These are phyloP conservation scores for Agrilus cyanescens DNA, from an alignment of 2,888 invertebrate genomes.

Conservation along the genomic window DNA sequence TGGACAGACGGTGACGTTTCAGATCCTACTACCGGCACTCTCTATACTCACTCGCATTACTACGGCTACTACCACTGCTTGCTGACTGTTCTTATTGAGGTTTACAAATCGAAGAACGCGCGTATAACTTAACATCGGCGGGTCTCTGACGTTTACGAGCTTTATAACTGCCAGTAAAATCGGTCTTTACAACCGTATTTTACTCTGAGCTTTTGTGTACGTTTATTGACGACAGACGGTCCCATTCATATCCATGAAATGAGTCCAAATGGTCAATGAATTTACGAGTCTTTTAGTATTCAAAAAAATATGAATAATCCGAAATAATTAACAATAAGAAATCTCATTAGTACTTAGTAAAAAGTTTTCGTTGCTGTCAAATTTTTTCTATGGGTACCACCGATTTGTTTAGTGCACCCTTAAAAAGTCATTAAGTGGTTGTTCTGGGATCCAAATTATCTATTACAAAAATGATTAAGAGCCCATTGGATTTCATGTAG, in stretches of 20 bases:
- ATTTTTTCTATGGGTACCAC: too few relatives aligned
- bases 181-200: slow-evolving; percentile 40
- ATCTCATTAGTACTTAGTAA: too few relatives aligned
- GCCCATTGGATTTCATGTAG: slow-evolving; percentile 39
- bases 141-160: slow-evolving; percentile 44
- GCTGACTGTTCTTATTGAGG: slow-evolving; percentile 3
- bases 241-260: too few relatives aligned
- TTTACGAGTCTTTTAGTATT: too few relatives aligned
- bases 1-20: slow-evolving; percentile 9
- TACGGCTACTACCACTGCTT: slow-evolving; percentile 2
- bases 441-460: slow-evolving; percentile 25
- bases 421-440: slow-evolving; percentile 17
- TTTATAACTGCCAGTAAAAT: slow-evolving; percentile 47
- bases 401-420: background rate
- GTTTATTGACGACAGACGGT: too few relatives aligned
- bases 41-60: background rate
- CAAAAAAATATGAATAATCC: too few relatives aligned
- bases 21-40: too few relatives aligned
- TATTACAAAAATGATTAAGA: slow-evolving; percentile 30
- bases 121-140: slow-evolving; percentile 29
- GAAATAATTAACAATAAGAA: too few relatives aligned
- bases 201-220: slow-evolving; percentile 21
- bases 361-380: too few relatives aligned
- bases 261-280: too few relatives aligned
- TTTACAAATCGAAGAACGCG: slow-evolving; percentile 28